Percentiles rank a stretch among this genome's conserved stretches.
Evolutionary conservation across 2,888 invertebrate genomes (phyloP).

Genomic region (Cephalotes varians): DNA sequence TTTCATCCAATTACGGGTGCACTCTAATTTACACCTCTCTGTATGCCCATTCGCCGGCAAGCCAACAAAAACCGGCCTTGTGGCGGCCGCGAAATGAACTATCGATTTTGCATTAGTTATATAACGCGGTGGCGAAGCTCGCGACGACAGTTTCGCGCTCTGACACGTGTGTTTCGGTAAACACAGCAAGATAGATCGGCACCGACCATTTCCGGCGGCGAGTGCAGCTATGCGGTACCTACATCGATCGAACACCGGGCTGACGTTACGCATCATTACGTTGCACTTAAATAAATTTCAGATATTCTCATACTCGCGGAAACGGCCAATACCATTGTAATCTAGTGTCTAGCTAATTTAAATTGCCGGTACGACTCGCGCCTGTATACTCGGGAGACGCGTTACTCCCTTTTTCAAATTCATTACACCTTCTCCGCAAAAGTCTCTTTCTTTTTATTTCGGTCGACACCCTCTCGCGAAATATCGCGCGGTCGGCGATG

Average conservation of each 20-base stretch:
- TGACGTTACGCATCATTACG: background rate
- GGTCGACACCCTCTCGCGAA: background rate
- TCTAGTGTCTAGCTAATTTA: background rate
- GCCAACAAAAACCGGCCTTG: conserved; percentile 51
- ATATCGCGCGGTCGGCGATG: conserved; percentile 21
- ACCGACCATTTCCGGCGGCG: background rate
- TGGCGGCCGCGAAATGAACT: conserved; percentile 54
- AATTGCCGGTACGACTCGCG: background rate
- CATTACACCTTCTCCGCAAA: background rate
- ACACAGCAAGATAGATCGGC: conserved; percentile 43
- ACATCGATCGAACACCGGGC: conserved; percentile 2
- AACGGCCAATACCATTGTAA: background rate
- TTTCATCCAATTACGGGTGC: conserved; percentile 60
- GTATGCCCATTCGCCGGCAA: conserved; percentile 32
- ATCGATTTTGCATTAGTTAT: conserved; percentile 58
- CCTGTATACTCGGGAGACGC: background rate
- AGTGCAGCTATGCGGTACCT: background rate
- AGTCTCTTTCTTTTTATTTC: conserved; percentile 1
- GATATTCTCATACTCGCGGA: background rate
- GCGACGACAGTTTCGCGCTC: conserved; percentile 36
- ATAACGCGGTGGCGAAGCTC: background rate
- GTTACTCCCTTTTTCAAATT: background rate
- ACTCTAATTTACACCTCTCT: conserved; percentile 62
- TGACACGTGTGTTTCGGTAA: conserved; percentile 34
- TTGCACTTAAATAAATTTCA: background rate